Conservation (phyloP, 2,888 invertebrate genomes). For the Syritta pipiens region DNA sequence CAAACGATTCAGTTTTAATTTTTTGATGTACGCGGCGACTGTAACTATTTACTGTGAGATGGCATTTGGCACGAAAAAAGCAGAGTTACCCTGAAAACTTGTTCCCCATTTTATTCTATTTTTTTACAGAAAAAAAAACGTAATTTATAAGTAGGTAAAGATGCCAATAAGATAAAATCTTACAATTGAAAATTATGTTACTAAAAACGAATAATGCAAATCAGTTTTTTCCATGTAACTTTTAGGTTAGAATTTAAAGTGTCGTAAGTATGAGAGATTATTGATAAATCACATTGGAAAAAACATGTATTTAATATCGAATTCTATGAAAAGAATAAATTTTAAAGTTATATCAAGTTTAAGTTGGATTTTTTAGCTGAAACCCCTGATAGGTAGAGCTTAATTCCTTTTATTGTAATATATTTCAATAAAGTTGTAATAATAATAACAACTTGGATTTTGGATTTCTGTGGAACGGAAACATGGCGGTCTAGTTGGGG, state of each 20-base stretch:
- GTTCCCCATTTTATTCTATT: background rate
- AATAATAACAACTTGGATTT: too few relatives aligned
- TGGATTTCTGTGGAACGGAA: too few relatives aligned
- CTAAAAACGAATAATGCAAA: background rate
- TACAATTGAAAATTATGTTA: constrained; percentile 5
- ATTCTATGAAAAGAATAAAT: constrained; percentile 19
- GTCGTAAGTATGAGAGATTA: background rate
- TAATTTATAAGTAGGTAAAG: constrained; percentile 18
- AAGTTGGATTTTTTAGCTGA: background rate
- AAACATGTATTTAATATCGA: background rate
- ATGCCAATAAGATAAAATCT: background rate
- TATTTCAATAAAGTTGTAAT: too few relatives aligned
- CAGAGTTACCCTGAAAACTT: background rate
- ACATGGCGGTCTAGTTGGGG: too few relatives aligned
- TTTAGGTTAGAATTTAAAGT: constrained; percentile 13
- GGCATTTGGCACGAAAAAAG: background rate
- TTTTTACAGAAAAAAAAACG: too few relatives aligned
- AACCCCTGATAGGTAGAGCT: too few relatives aligned
- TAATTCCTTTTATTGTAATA: too few relatives aligned
- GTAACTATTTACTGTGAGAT: too few relatives aligned
- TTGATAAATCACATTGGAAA: too few relatives aligned
- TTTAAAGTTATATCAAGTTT: constrained; percentile 4
- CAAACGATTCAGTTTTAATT: too few relatives aligned
- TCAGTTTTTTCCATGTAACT: background rate
- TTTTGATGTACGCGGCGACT: too few relatives aligned